Base-by-base conservation (phyloP, 2,888 invertebrate species). In the Cosmorhoe ocellata region DNA sequence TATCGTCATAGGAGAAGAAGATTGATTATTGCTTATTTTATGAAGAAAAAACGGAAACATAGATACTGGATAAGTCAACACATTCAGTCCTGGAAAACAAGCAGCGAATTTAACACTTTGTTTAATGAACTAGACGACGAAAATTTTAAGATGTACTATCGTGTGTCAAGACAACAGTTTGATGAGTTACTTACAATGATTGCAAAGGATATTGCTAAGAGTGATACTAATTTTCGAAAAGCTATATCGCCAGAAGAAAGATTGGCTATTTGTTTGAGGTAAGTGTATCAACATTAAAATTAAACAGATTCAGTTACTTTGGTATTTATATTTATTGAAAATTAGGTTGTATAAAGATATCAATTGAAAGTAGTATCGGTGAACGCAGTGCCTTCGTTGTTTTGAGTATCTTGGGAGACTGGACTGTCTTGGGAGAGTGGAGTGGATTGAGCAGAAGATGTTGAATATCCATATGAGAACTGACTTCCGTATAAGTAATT, bases 161-260 rank as follows among this genome's bases (percentile, higher is more conserved):
- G 43, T 55, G 50, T 55, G 42, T 44, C 51, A 5, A 48, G 47
- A 53, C 12, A 44, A 44, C 52, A 48, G 48, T 53, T 53, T 53
- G 7, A 48, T 53, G 40, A 53, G 40, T 53, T 48, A 48, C 14
- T 49, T 28, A 42, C 48, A 42, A 47, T 42, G 12, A 43, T 43
- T 38, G 47, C 42, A 32, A 42, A 47, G 47, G 37, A 42, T 42
- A 52, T 52, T 26, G 31, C 42, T 52, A 46, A 37, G 33, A 42
- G 24, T 41, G 37, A 47, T 41, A 52, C 46, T 42, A 42, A 34
- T 2, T 34, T 9, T 34, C 34, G 27, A 27, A 24, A 11, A 27
- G 26, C 11, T 27, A 24, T 38, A 22, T 27, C 39, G 24, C 39
- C 39, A 38, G 39, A 38, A 38, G 13, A 27, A 38, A 27, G 27